Conservation (phyloP, 2,797 vertebrate species). For the Cossypha heuglini region DNA sequence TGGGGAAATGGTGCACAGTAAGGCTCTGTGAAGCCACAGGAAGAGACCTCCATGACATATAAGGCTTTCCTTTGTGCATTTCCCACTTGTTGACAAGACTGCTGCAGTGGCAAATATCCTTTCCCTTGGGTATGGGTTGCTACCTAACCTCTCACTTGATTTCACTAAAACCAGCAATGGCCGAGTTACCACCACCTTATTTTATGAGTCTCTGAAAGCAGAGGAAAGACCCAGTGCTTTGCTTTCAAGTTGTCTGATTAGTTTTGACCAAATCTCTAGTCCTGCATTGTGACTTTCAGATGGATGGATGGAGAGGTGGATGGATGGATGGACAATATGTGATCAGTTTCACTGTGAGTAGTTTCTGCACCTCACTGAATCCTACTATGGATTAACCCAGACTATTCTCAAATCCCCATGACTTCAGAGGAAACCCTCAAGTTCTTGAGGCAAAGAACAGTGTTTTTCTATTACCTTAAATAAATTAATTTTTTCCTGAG, state of each 20-base stretch:
- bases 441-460: not conserved
- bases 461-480: not conserved
- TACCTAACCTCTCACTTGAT: not conserved
- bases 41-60: not conserved
- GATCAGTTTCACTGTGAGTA: not conserved
- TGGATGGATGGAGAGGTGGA: not conserved
- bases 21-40: not conserved
- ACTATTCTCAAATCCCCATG: not conserved
- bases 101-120: not conserved
- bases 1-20: not conserved
- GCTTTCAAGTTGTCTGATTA: not conserved
- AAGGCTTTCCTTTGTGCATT: not conserved
- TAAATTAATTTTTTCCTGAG: not conserved
- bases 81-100: not conserved
- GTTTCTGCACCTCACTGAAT: not conserved
- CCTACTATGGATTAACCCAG: not conserved
- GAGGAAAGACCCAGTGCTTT: not conserved
- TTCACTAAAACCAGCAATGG: not conserved
- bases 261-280: not conserved
- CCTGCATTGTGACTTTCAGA: not conserved
- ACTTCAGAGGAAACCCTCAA: not conserved
- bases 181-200: not conserved
- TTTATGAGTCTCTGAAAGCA: not conserved
- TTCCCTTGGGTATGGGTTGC: not conserved
- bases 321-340: rapidly evolving